Evolutionary conservation across 2,888 invertebrate species (phyloP), one percentile per base, ranked within the genome.

Genomic region (Thymelicus sylvestris): DNA sequence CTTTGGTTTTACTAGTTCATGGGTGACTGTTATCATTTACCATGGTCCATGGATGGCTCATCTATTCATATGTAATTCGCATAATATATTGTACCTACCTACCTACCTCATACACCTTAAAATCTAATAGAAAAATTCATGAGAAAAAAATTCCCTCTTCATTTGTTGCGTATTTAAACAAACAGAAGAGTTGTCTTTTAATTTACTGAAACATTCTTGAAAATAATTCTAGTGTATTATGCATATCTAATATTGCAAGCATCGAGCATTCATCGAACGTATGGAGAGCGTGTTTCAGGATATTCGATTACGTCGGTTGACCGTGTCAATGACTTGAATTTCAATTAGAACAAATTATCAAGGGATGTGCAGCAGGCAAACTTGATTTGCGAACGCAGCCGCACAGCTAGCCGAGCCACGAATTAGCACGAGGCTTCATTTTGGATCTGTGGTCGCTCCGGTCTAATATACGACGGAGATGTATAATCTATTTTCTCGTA

Each of bases 311-410:
- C 89, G 87, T 80, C 88, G 87, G 90, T 88, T 92, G 91, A 88
- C 90, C 93, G 94, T 92, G 94, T 94, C 95, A 95, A 94, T 95
- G 95, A 95, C 95, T 95, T 94, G 95, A 95, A 95, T 95, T 95
- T 95, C 95, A 95, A 95, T 95, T 95, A 95, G 92, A 91, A 92
- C 92, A 92, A 91, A 93, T 93, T 93, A 93, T 90, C 93, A 95
- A 95, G 93, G 93, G 93, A 93, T 89, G 57, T 57, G 85, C 85
- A 85, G 80, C 82, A 83, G 79, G 84, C 84, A 88, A 93, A 93
- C 92, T 91, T 89, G 92, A 92, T 92, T 92, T 92, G 90, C 85
- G 83, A 83, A 85, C 88, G 87, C 87, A 84, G 80, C 85, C 87
- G 83, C 84, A 80, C 59, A 73, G 75, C 79, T 76, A 75, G 74